Base-by-base conservation (phyloP, 2,888 invertebrate genomes). In the Heliconius erato region DNA sequence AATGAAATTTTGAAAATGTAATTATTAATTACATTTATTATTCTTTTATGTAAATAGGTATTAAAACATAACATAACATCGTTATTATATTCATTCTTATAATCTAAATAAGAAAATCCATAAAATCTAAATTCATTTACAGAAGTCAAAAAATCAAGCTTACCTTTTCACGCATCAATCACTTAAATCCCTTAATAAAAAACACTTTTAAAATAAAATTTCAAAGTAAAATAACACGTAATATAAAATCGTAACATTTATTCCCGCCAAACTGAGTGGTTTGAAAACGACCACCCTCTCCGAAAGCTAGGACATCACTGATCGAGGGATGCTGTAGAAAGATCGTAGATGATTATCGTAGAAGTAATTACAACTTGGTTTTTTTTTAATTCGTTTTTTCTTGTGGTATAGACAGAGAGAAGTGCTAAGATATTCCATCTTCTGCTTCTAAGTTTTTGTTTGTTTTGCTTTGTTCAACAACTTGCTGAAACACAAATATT, bases 281-380 rank as follows among this genome's bases (percentile, higher is more conserved):
- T 85, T 35, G 82, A 87, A 85, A 83, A 85, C 93, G 88, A 88
- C 90, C 89, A 84, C 87, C 88, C 90, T 84, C 88, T 82, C 35
- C 85, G 82, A 87, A 72, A 76, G 89, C 85, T 85, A 84, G 86
- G 88, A 90, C 90, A 91, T 86, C 87, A 95, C 94, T 95, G 92
- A 85, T 78, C 69, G 84, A 86, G 78, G 78, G 78, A 78, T 78
- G 78, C 78, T 78, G 78, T 16, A 28, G 44, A 26, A 76, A 76
- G 35, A 76, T 59, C 44, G 74, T 49, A 9, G 44, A 49, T 16
- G 16, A 16, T 9, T 28, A 74, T 74, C 19, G 59, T 74, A 12
- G 54, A 23, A 54, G 23, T 32, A 32, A 32, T 28, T 74, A 74
- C 28, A 54, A 32, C 23, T 74, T 16, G 19, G 54, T 23, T 35